Percentiles rank a stretch among this genome's conserved stretches.
These are phyloP conservation scores for Willisornis vidua DNA, from an alignment of 2,113 vertebrate genomes.

Conservation along the genomic window DNA sequence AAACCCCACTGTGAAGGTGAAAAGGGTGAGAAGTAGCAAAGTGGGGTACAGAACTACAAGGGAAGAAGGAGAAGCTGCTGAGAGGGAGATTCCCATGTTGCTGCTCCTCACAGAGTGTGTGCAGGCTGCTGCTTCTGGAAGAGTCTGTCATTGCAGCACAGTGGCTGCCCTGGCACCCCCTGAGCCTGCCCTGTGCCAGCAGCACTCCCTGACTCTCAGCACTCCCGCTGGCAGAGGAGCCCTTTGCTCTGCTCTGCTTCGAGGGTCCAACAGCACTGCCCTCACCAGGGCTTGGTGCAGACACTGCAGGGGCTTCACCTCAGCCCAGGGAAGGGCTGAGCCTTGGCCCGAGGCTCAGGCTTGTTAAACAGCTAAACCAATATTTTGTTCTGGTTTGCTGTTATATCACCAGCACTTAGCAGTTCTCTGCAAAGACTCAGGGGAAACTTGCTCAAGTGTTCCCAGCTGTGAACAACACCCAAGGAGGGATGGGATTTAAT, in stretches of 20 bases:
- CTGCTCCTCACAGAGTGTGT: accelerated
- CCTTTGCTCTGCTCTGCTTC: background rate
- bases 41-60: background rate
- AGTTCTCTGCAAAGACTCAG: background rate
- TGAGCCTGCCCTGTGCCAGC: background rate
- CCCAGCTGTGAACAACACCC: background rate
- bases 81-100: background rate
- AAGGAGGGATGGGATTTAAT: background rate
- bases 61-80: background rate
- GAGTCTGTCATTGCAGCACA: background rate
- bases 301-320: background rate
- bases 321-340: background rate
- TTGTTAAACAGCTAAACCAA: background rate
- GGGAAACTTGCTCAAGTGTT: background rate
- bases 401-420: background rate
- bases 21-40: background rate
- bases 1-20: background rate
- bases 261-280: background rate
- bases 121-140: background rate
- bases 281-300: background rate
- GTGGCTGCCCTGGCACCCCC: too few relatives aligned
- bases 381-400: background rate
- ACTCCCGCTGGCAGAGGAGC: background rate
- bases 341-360: background rate
- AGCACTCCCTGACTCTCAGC: background rate